Base-by-base conservation (phyloP, 2,888 invertebrate genomes). In the Crioceris asparagi region DNA sequence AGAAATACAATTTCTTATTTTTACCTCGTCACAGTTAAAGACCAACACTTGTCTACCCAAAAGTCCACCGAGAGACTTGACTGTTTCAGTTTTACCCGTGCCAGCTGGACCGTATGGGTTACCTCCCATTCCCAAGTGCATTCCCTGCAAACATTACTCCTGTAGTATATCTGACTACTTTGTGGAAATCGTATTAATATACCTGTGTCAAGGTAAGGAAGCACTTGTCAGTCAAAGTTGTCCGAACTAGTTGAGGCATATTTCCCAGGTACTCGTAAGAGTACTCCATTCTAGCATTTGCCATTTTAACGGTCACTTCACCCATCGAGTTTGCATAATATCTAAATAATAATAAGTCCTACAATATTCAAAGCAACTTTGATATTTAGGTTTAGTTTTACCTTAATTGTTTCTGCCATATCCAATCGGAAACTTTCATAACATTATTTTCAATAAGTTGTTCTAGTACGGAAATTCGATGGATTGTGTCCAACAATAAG, bases 101-200 rank as follows among this genome's bases (percentile, higher is more conserved):
- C 98, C 98, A 14, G 98, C 98, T 2, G 97, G 97, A 1, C 98
- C 98, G 55, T 96, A 97, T 0, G 97, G 97, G 68, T 98, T 98
- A 6, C 97, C 98, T 39, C 97, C 96, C 49, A 97, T 72, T 1
- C 97, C 97, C 65, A 97, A 79, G 56, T 86, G 83, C 76, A 97
- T 82, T 2, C 92, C 90, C 78, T 79, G 60, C 29, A 58, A 67
- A 29, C 15, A 23, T n/a, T 7, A 16, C 21, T 21, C 10, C 21
- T 21, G 21, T 21, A 21, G 6, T 21, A 7, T 21, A 21, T 10
- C 21, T 7, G 21, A 21, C 10, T n/a, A n/a, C n/a, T n/a, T n/a
- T n/a, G n/a, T 7, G 21, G 21, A 21, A 21, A 7, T 11, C 12
- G 11, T 4, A 25, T 27, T 10, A 14, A 14, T 39, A 52, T 59